phyloP scores from a whole-genome alignment of 2,888 invertebrate genomes.

The Thera britannica region DNA sequence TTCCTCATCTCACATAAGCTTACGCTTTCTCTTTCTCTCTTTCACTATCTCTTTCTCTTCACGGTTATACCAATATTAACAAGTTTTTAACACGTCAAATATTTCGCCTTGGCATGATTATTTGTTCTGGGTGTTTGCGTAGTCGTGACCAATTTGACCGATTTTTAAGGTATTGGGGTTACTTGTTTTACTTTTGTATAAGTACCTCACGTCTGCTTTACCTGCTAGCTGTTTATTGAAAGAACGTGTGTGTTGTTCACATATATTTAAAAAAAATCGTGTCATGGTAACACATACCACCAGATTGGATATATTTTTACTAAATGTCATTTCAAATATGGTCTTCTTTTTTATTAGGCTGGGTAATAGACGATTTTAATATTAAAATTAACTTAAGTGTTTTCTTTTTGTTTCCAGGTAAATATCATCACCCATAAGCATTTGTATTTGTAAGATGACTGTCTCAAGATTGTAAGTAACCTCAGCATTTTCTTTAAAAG shows the following conservation, averaged over 20 bases:
- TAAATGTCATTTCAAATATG: background rate
- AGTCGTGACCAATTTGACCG: constrained; percentile 30
- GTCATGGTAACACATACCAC: too few relatives aligned
- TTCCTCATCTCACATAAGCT: constrained; percentile 8
- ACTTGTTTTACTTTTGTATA: background rate
- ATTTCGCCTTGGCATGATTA: constrained; percentile 23
- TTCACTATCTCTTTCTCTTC: constrained; percentile 29
- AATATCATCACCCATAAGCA: background rate
- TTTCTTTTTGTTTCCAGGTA: constrained; percentile 28
- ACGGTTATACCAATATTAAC: constrained; percentile 29
- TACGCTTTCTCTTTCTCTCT: constrained; percentile 27
- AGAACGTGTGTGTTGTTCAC: background rate
- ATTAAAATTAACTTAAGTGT: background rate
- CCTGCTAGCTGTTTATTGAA: background rate
- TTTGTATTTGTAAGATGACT: background rate
- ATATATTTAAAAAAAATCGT: too few relatives aligned
- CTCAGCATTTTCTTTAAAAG: constrained; percentile 1
- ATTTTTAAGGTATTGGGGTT: constrained; percentile 3
- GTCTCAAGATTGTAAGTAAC: constrained; percentile 13
- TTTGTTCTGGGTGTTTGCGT: constrained; percentile 19
- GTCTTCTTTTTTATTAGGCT: too few relatives aligned
- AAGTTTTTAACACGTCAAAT: constrained; percentile 20
- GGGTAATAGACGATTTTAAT: background rate
- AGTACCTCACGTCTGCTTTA: background rate
- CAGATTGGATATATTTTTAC: background rate